Base-by-base conservation (phyloP, 2,797 vertebrate species). In the Psittacula derbiana region DNA sequence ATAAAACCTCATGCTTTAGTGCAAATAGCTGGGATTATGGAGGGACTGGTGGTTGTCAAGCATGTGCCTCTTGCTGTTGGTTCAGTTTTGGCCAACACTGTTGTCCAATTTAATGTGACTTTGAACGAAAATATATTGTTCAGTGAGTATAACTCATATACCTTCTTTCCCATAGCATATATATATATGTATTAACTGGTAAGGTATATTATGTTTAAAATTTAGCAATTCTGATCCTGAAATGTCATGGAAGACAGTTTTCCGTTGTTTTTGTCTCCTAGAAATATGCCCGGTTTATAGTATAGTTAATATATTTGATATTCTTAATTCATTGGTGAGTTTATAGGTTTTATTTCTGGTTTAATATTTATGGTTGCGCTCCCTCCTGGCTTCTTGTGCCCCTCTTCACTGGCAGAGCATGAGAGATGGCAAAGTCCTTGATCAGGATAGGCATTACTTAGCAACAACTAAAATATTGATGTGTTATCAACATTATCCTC, bases 151-250 rank as follows among this genome's bases (percentile, higher is more conserved):
- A 38, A 66, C 6, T 80, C 2, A 1, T 55, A 44, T 47, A 31
- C 21, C 3, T 82, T 95, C 44, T 67, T 93, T 91, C 38, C 44
- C 5, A 1, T 43, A 60, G 11, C 16, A 61, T 43, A 33, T 25
- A n/a, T 25, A n/a, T 25, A 0, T 53, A 9, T 49, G 3, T 47
- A 15, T 66, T 36, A 44, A 74, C 12, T 41, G 1, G 0, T 30
- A 75, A 74, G 10, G 8, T 71, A 13, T 27, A 12, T 65, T 75
- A 11, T 21, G 8, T 76, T 80, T 82, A 80, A 65, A 90, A 82
- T 69, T 36, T 4, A 83, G 20, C 38, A 78, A 4, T 78, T 78
- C 31, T 73, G 17, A 62, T 80, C 12, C 21, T 72, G 33, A 62
- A 72, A 33, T 52, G 28, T 64, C 10, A 52, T 25, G 21, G 14